A percentile compares a stretch with the other conserved stretches of the same genome.
Evolutionary conservation across 2,113 vertebrate species (phyloP).

Genomic region (Centropus bengalensis): DNA sequence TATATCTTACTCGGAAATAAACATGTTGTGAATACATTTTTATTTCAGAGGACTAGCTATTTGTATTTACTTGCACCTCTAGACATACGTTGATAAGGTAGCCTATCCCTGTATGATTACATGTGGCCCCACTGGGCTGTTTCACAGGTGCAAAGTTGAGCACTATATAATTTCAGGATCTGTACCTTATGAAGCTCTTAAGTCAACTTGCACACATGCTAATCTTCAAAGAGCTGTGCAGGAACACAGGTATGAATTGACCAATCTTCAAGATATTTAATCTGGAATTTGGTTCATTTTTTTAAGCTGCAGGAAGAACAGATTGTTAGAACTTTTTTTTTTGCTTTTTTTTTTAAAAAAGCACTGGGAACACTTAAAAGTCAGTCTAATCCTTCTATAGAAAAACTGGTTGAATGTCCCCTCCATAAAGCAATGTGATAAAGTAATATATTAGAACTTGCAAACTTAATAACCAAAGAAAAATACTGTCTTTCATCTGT

Average conservation of each 20-base stretch:
- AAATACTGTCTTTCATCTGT: not conserved
- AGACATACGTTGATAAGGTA: not conserved
- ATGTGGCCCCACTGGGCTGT: not conserved
- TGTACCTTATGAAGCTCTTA: not conserved
- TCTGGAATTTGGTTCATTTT: not conserved
- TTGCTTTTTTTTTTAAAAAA: not conserved
- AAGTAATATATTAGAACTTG: not conserved
- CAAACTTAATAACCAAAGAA: not conserved
- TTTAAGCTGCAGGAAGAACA: not conserved
- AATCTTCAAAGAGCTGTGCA: not conserved
- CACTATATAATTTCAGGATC: not conserved
- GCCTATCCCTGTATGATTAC: not conserved
- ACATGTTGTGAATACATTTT: not conserved
- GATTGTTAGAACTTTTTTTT: not conserved
- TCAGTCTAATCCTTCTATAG: not conserved
- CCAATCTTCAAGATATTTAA: not conserved
- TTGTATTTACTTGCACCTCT: not conserved
- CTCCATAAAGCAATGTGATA: not conserved
- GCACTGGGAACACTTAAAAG: not conserved
- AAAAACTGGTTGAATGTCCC: not conserved
- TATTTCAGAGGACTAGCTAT: not conserved
- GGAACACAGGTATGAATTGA: not conserved
- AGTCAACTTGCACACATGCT: not conserved
- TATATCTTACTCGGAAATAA: not conserved
- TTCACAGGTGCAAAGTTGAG: not conserved